Base-by-base conservation (phyloP, 2,888 invertebrate species). In the Erpobdella octoculata region DNA sequence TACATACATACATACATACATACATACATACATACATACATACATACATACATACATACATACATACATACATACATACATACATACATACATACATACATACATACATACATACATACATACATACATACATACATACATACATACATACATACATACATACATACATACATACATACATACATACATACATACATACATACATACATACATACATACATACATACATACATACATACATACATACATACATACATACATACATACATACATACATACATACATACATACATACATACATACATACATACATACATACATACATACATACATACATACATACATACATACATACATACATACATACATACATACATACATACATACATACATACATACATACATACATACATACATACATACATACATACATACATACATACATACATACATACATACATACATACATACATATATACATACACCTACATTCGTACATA, bases 231-330 rank as follows among this genome's bases (percentile, higher is more conserved):
- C 46, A 41, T 41, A 41, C 46, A 41, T 41, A 41, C 46, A 41
- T 41, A 41, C 46, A 41, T 41, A 41, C 46, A 41, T 41, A 46
- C 67, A 67, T 46, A 21, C 67, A 67, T 67, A 36, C 36, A 37
- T 66, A 36, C 59, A 59, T 59, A 59, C 59, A 59, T 59, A 59
- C 59, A 59, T 59, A 59, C 59, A 59, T 59, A 59, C 59, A 38
- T 8, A 65, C 35, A 65, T 65, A 65, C 35, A 65, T 65, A 65
- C 35, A 65, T 65, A 65, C 35, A 65, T 65, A 65, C 35, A 65
- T 65, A 65, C 35, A 65, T 65, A 65, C 35, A 65, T 65, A 65
- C 35, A 65, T 65, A 59, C 59, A 64, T 64, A 67, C 46, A 46
- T 41, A 41, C 46, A 41, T 41, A 41, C 46, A 41, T 41, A 41